Evolutionary conservation across 2,113 vertebrate genomes (phyloP), one percentile per base, ranked within the genome.

Genomic region (Agapornis roseicollis): DNA sequence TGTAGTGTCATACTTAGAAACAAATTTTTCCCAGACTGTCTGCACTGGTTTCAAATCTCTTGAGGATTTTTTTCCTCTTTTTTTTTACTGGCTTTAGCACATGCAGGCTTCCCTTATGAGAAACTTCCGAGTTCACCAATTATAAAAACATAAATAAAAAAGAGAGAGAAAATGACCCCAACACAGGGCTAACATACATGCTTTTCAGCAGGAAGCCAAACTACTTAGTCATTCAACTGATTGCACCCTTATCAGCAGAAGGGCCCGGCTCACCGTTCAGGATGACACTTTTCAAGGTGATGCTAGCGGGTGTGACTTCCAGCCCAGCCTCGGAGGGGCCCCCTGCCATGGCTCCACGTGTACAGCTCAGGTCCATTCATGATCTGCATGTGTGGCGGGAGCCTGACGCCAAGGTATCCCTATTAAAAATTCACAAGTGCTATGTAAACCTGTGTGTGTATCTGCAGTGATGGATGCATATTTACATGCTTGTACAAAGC

Each of bases 151-250:
- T 29, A 11, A 23, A 37, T 47, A 37, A 31, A 28, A 1, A 1
- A 1, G 10, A 31, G 16, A 42, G 11, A 49, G 46, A 58, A 78
- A 81, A 68, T 47, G 74, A 8, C 46, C 56, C 39, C 68, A 50
- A 71, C 64, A 50, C 8, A 76, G 23, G 19, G 37, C 65, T 47
- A 79, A 60, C 10, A 76, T 46, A 35, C 31, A 79, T 33, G 33
- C 16, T 85, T 93, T 94, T 50, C 85, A 72, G 17, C 2, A 3
- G 39, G 66, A 82, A 89, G 49, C 24, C 24, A 5, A 69, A 82
- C 81, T 93, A 28, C 85, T 91, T 88, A 89, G 88, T 80, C 55
- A 90, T 91, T 91, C 84, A 81, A 73, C 69, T 96, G 84, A 76
- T 49, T 76, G 66, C 79, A 72, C 28, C 56, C 58, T 82, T 89